Conservation (phyloP, 2,797 vertebrate species). For the Scomberomorus guttatus region DNA sequence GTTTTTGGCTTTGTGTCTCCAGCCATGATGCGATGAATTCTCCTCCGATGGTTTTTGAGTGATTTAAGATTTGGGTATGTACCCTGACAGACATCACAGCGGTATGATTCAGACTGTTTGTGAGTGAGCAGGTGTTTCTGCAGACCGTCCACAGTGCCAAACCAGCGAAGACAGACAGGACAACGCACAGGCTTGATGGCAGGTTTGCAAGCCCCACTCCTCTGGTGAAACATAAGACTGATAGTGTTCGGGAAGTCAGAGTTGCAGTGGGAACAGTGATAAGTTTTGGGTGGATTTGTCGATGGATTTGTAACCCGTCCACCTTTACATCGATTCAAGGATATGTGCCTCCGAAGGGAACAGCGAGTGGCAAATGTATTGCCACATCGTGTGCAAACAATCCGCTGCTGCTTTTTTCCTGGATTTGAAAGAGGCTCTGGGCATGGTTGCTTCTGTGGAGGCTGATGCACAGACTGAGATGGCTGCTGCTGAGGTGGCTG, state of each 20-base stretch:
- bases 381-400: slow-evolving; percentile 77
- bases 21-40: slow-evolving; percentile 82
- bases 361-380: slow-evolving; percentile 83
- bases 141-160: slow-evolving; percentile 81
- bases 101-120: slow-evolving; percentile 77
- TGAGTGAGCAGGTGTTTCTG: slow-evolving; percentile 86
- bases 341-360: slow-evolving; percentile 83
- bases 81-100: slow-evolving; percentile 83
- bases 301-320: slow-evolving; percentile 36
- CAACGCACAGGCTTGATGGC: slow-evolving; percentile 85
- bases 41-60: slow-evolving; percentile 85
- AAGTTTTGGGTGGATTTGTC: slow-evolving; percentile 61
- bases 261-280: slow-evolving; percentile 82
- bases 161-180: slow-evolving; percentile 85
- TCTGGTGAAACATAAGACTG: slow-evolving; percentile 83
- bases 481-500: slow-evolving; percentile 37
- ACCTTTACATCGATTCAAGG: slow-evolving; percentile 83
- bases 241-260: slow-evolving; percentile 80
- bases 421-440: slow-evolving; percentile 25
- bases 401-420: slow-evolving; percentile 66
- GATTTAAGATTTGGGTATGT: slow-evolving; percentile 80
- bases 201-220: slow-evolving; percentile 81
- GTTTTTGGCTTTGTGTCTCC: slow-evolving; percentile 55
- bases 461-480: slow-evolving; percentile 35
- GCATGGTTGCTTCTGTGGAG: slow-evolving; percentile 46